These are phyloP conservation scores for Triplophysa tibetana DNA, from an alignment of 2,113 vertebrate genomes.

Conservation along the genomic window DNA sequence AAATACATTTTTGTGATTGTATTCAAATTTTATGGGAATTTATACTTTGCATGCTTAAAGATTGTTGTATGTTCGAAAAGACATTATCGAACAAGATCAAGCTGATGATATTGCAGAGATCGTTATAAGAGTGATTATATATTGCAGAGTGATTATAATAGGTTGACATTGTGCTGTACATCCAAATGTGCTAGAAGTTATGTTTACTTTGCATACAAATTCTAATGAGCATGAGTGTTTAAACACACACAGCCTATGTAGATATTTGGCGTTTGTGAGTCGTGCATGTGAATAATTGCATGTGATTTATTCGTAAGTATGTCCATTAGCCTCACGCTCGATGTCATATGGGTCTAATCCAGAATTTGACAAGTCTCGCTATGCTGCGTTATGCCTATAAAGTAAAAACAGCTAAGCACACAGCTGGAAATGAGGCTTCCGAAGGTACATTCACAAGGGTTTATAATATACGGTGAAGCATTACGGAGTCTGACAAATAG, in stretches of 20 bases:
- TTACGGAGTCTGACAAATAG: slow-evolving; percentile 12
- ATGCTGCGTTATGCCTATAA: background rate
- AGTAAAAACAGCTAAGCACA: slow-evolving; percentile 19
- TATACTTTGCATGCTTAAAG: no score
- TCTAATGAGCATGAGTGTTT: background rate
- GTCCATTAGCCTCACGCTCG: background rate
- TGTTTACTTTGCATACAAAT: background rate
- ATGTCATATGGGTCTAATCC: background rate
- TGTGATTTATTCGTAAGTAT: background rate
- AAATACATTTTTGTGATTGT: background rate
- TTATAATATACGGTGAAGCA: slow-evolving; percentile 23
- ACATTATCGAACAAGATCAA: background rate
- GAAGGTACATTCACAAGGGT: background rate
- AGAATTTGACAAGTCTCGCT: background rate
- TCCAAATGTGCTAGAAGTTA: no score
- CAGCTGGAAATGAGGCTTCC: background rate
- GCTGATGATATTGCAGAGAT: background rate
- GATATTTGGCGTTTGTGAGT: background rate
- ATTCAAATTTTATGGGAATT: no score
- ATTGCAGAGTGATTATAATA: no score
- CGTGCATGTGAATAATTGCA: background rate
- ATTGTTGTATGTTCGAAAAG: no score
- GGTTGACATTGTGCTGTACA: no score
- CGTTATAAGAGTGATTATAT: no score
- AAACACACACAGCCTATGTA: background rate